Evolutionary conservation across 2,797 vertebrate genomes (phyloP), one percentile per base, ranked within the genome.

Genomic region (Enteromius thamalakanensis): DNA sequence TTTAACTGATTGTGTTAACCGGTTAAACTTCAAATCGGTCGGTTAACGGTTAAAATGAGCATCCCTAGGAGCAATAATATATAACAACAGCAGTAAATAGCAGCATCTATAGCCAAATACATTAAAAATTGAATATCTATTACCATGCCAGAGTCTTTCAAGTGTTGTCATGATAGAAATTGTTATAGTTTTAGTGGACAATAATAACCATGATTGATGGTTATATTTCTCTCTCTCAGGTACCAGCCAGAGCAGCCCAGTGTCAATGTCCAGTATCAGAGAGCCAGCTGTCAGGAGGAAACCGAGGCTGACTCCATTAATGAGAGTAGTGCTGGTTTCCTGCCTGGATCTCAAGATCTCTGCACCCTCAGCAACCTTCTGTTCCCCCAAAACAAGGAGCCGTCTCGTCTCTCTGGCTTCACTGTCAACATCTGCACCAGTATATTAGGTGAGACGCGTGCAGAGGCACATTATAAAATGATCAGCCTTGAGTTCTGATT

Each of bases 181-280:
- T 5, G 9, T 32, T 68, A 4, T 10, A 29, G 1, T 19, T 72
- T 51, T 34, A 6, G 26, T 51, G 6, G 47, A 71, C n/a, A 8
- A 10, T 19, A 72, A 60, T 26, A 76, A 45, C 5, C 11, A 11
- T 75, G 6, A 67, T 34, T 34, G 2, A 53, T 51, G 19, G 1
- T 34, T 32, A 17, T 7, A 17, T 32, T 10, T 26, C 40, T 51
- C 3, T 40, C 21, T 67, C 19, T 42, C 80, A 99, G 98, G 88
- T 99, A 99, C 84, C 97, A 98, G 87, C 96, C 96, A 0, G 95
- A 96, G 49, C 96, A 97, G 82, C 95, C 94, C 85, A 96, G 94
- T 60, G 4, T 9, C 0, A 87, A 32, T 7, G 86, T 94, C 81
- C 94, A 94, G 0, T 98, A 98, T 76, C 96, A 97, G 92, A 97